These are phyloP conservation scores for Lepilemur septentrionalis DNA, from an alignment of 2,797 vertebrate species.

Conservation along the genomic window DNA sequence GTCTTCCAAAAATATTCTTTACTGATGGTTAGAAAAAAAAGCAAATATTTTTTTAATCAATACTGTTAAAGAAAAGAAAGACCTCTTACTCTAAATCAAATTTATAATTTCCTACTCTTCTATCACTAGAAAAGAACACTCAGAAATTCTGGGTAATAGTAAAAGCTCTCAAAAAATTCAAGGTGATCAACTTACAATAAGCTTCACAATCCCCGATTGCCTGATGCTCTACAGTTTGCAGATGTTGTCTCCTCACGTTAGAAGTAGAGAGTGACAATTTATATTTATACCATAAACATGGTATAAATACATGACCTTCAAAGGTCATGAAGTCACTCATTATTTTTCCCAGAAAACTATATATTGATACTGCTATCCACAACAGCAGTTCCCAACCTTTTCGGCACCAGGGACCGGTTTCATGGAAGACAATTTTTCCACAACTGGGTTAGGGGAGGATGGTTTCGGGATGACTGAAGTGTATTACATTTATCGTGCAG, in stretches of 20 bases:
- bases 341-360: neutral
- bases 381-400: too few species aligned
- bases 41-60: neutral
- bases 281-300: too few species aligned
- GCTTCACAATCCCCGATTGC: neutral
- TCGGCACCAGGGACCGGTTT: too few species aligned
- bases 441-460: too few species aligned
- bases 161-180: neutral
- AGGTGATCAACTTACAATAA: neutral
- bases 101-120: conserved; percentile 41
- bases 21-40: neutral
- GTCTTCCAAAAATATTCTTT: conserved; percentile 29
- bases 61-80: conserved; percentile 21
- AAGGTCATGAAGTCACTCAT: neutral
- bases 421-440: too few species aligned
- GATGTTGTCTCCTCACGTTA: neutral
- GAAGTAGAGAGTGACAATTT: neutral
- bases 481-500: too few species aligned
- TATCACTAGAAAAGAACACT: conserved; percentile 32
- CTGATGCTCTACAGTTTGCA: neutral
- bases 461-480: too few species aligned
- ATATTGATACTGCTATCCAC: neutral
- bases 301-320: too few species aligned
- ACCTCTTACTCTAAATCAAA: neutral
- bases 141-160: neutral